Evolutionary conservation across 1,140 invertebrate species (phyloP).

Genomic region (Drosophila triauraria): DNA sequence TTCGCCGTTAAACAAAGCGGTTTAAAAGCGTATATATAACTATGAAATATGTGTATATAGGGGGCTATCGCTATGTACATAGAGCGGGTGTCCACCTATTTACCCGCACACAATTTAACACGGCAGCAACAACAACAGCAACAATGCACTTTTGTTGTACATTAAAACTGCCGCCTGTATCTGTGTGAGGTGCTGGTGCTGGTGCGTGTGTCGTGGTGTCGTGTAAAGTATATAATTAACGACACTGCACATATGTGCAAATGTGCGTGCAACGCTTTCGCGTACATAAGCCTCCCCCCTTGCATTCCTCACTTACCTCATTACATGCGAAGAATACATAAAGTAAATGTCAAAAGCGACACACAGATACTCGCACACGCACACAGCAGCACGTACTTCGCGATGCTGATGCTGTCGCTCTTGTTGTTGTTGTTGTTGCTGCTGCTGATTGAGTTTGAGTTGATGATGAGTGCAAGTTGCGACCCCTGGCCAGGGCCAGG

Average conservation of each 20-base stretch:
- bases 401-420: constrained; percentile 35
- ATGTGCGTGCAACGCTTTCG: constrained; percentile 40
- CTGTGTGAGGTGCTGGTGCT: constrained; percentile 29
- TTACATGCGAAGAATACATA: constrained; percentile 77
- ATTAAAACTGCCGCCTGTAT: constrained; percentile 75
- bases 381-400: constrained; percentile 28
- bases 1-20: constrained; percentile 51
- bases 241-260: constrained; percentile 57
- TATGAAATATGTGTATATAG: constrained; percentile 48
- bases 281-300: constrained; percentile 57
- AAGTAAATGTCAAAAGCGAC: constrained; percentile 82
- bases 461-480: constrained; percentile 75
- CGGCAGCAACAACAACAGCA: constrained; percentile 47
- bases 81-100: constrained; percentile 61
- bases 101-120: constrained; percentile 49
- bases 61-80: constrained; percentile 42
- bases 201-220: constrained; percentile 40
- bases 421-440: constrained; percentile 34
- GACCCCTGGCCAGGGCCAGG: constrained; percentile 45
- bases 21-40: constrained; percentile 54
- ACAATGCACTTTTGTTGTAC: constrained; percentile 78
- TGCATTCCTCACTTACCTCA: constrained; percentile 45
- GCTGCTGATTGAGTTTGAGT: constrained; percentile 78
- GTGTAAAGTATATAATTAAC: constrained; percentile 82
- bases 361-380: constrained; percentile 50